Conservation (phyloP, 2,888 invertebrate species). For the Argyra leucocephala region DNA sequence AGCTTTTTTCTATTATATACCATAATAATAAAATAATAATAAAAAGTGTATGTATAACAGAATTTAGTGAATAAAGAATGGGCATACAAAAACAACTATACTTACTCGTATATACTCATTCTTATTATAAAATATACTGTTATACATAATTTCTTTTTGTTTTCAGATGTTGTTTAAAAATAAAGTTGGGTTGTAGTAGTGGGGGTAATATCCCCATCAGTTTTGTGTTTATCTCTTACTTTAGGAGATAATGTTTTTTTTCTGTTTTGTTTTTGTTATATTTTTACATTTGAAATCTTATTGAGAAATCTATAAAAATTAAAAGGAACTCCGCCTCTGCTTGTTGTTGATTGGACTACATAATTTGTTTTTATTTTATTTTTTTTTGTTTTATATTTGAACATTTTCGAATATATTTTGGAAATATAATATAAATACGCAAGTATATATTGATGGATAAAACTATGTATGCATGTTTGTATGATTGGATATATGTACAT, state of each 20-base stretch:
- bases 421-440: neutral
- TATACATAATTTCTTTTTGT: neutral
- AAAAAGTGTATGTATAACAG: too few species aligned
- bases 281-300: neutral
- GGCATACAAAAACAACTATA: too few species aligned
- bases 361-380: neutral
- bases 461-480: too few species aligned
- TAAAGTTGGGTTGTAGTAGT: neutral
- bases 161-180: neutral
- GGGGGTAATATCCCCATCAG: slow-evolving; percentile 4
- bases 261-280: neutral
- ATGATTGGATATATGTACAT: too few species aligned
- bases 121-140: neutral
- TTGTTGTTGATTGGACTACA: slow-evolving; percentile 29
- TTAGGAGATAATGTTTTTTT: slow-evolving; percentile 4
- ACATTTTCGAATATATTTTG: neutral
- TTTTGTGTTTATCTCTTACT: slow-evolving; percentile 6
- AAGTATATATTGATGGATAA: neutral
- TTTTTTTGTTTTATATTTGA: neutral
- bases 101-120: too few species aligned
- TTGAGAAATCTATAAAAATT: neutral
- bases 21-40: too few species aligned
- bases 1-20: too few species aligned
- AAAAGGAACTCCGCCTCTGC: slow-evolving; percentile 26
- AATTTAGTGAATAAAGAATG: too few species aligned